A percentile compares a stretch with the other conserved stretches of the same genome.
phyloP scores from a whole-genome alignment of 2,797 vertebrate genomes.

The Gallinago solitaria region DNA sequence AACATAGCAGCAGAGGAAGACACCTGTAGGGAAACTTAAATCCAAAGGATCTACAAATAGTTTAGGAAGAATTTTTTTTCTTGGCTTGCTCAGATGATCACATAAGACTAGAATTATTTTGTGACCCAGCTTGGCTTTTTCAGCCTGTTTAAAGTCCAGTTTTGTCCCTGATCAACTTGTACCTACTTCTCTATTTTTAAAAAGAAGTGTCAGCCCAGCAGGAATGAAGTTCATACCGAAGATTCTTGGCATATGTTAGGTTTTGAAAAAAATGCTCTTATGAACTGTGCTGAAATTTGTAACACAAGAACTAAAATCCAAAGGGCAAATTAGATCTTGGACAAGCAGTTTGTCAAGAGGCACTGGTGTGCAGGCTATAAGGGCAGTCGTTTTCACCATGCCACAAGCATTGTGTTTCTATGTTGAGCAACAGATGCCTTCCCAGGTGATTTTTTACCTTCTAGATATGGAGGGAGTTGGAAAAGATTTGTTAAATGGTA shows the following conservation, averaged over 20 bases:
- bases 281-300: constrained; percentile 1
- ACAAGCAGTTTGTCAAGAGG: neutral
- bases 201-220: neutral
- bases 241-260: neutral
- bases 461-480: neutral
- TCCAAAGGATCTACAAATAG: neutral
- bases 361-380: neutral
- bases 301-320: neutral
- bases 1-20: neutral
- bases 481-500: neutral
- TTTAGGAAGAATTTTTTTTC: neutral
- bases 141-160: neutral
- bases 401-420: neutral
- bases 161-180: constrained; percentile 31
- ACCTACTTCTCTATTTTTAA: constrained; percentile 54
- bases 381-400: rapidly evolving
- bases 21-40: neutral
- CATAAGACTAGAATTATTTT: neutral
- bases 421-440: neutral
- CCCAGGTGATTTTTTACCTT: neutral
- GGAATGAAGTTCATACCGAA: neutral
- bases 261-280: constrained; percentile 7
- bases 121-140: neutral
- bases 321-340: neutral
- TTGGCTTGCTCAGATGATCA: neutral